phyloP scores from a whole-genome alignment of 1,140 invertebrate genomes.

The Eumaeus atala region DNA sequence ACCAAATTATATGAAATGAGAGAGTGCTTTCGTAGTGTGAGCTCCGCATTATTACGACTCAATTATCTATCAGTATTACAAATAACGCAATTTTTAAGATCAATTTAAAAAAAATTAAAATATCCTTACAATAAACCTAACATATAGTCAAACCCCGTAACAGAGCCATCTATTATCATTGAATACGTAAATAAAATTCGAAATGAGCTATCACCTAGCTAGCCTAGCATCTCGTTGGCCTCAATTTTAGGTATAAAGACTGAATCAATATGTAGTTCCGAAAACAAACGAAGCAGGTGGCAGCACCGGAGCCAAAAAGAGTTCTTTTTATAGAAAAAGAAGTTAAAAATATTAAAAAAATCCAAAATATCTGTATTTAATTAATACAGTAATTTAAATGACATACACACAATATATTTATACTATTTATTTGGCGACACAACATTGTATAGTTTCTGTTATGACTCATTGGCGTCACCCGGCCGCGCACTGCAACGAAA shows the following conservation, averaged over 20 bases:
- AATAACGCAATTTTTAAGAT: too few species aligned
- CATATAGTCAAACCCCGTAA: background rate
- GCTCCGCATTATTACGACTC: too few species aligned
- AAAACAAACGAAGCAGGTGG: constrained; percentile 34
- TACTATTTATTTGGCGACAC: background rate
- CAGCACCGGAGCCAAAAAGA: constrained; percentile 35
- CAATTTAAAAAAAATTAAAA: constrained; percentile 11
- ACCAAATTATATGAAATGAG: too few species aligned
- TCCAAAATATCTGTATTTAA: too few species aligned
- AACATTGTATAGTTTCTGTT: background rate
- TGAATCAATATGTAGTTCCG: constrained; percentile 8
- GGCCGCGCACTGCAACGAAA: constrained; percentile 11
- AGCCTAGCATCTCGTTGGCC: constrained; percentile 1
- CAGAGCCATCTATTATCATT: constrained; percentile 41
- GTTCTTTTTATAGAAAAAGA: constrained; percentile 17
- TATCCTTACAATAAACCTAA: too few species aligned
- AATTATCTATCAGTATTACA: too few species aligned
- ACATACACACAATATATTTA: background rate
- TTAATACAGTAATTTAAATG: too few species aligned
- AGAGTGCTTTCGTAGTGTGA: too few species aligned
- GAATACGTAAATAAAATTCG: constrained; percentile 2
- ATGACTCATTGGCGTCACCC: background rate
- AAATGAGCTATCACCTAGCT: constrained; percentile 5
- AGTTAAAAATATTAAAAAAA: background rate
- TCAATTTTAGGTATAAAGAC: background rate